Evolutionary conservation across 2,113 vertebrate genomes (phyloP).

Genomic region (Bubo bubo): DNA sequence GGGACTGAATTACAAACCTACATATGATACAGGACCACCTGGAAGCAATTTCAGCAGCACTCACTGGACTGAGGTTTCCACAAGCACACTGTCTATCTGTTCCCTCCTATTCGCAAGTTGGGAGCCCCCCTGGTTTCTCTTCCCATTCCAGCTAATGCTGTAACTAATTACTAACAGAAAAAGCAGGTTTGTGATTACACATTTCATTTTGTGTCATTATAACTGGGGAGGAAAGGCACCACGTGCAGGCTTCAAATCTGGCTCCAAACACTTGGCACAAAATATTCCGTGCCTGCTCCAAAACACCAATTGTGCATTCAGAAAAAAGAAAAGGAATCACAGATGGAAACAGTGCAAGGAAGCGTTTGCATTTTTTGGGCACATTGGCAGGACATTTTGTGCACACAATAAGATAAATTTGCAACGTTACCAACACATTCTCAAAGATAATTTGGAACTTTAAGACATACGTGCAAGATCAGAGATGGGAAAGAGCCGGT

Average conservation of each 20-base stretch:
- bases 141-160: conserved; percentile 14
- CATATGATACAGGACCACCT: neutral
- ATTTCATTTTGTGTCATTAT: neutral
- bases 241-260: neutral
- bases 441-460: neutral
- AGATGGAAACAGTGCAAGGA: neutral
- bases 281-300: neutral
- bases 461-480: neutral
- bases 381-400: neutral
- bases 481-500: neutral
- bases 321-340: neutral
- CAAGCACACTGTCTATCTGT: neutral
- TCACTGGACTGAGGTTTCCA: neutral
- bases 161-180: conserved; percentile 19
- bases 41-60: neutral
- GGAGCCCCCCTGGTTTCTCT: neutral
- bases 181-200: conserved; percentile 20
- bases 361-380: neutral
- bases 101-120: neutral
- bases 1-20: neutral
- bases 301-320: neutral
- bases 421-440: neutral
- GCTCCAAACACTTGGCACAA: neutral
- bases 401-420: neutral
- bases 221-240: neutral